These are phyloP conservation scores for Mesochorus sp. DNA, from an alignment of 2,888 invertebrate species.

Conservation along the genomic window DNA sequence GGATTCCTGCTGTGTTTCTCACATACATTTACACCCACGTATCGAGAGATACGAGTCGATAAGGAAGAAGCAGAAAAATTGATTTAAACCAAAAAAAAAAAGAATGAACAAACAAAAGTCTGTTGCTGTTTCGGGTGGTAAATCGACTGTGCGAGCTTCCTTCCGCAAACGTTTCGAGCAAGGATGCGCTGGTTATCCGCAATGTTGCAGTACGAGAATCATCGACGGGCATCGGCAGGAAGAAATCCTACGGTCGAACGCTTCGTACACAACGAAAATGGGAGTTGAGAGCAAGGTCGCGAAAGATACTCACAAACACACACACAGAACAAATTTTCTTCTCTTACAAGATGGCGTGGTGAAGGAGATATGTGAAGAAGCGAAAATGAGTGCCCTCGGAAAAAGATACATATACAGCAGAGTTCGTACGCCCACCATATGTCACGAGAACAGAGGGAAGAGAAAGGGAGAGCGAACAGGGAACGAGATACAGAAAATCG, in stretches of 20 bases:
- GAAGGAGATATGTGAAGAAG: constrained; percentile 36
- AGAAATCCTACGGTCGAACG: constrained; percentile 33
- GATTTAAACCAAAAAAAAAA: neutral
- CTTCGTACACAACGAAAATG: constrained; percentile 34
- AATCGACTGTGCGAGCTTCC: constrained; percentile 70
- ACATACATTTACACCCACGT: neutral
- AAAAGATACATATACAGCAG: constrained; percentile 23
- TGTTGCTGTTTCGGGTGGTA: constrained; percentile 21
- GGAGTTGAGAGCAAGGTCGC: constrained; percentile 41
- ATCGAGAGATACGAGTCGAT: neutral
- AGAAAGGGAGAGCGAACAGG: neutral
- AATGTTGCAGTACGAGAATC: constrained; percentile 29
- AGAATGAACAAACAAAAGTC: neutral
- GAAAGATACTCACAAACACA: constrained; percentile 29
- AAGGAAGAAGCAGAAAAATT: neutral
- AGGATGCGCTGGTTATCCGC: neutral
- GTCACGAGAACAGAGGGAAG: constrained; percentile 61
- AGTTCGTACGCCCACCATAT: constrained; percentile 73
- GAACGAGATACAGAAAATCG: constrained; percentile 28
- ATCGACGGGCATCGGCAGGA: neutral
- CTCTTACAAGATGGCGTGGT: constrained; percentile 29
- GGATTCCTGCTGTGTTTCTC: neutral
- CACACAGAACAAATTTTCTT: neutral
- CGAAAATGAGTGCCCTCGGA: constrained; percentile 32
- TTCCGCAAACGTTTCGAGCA: constrained; percentile 67